Percentiles rank a stretch among this genome's conserved stretches.
These are phyloP conservation scores for Sebastes fasciatus DNA, from an alignment of 2,113 vertebrate genomes.

Conservation along the genomic window DNA sequence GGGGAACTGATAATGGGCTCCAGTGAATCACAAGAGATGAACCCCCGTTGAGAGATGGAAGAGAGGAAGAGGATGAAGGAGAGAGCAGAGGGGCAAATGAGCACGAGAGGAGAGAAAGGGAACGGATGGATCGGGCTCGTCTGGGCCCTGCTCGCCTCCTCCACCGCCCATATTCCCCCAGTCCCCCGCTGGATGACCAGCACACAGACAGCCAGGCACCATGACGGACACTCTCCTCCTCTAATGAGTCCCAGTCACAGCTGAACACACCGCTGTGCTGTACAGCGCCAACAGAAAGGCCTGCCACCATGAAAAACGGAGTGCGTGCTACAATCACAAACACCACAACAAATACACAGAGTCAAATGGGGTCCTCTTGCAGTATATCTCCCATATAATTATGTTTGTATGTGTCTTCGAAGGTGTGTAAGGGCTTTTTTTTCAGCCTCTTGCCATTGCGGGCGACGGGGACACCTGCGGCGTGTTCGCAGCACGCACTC, in stretches of 20 bases:
- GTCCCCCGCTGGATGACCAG: constrained; percentile 68
- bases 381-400: constrained; percentile 45
- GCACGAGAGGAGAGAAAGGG: constrained; percentile 22
- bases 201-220: constrained; percentile 62
- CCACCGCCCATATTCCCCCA: constrained; percentile 23
- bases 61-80: constrained; percentile 47
- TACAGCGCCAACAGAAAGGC: constrained; percentile 72
- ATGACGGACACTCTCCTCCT: constrained; percentile 74
- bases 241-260: constrained; percentile 81
- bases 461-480: constrained; percentile 63
- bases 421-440: constrained; percentile 16
- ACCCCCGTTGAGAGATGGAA: constrained; percentile 74
- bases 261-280: constrained; percentile 77
- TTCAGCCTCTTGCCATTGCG: constrained; percentile 45
- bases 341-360: constrained; percentile 50
- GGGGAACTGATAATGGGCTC: constrained; percentile 70
- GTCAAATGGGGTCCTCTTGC: constrained; percentile 53
- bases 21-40: constrained; percentile 75
- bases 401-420: constrained; percentile 61
- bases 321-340: constrained; percentile 46
- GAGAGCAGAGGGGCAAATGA: constrained; percentile 50
- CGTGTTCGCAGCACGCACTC: constrained; percentile 50
- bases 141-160: constrained; percentile 5
- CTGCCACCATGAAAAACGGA: constrained; percentile 58
- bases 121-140: constrained; percentile 12